A percentile compares a stretch with the other conserved stretches of the same genome.
Conservation (phyloP, 2,113 vertebrate species). For the Trichomycterus rosablanca region DNA sequence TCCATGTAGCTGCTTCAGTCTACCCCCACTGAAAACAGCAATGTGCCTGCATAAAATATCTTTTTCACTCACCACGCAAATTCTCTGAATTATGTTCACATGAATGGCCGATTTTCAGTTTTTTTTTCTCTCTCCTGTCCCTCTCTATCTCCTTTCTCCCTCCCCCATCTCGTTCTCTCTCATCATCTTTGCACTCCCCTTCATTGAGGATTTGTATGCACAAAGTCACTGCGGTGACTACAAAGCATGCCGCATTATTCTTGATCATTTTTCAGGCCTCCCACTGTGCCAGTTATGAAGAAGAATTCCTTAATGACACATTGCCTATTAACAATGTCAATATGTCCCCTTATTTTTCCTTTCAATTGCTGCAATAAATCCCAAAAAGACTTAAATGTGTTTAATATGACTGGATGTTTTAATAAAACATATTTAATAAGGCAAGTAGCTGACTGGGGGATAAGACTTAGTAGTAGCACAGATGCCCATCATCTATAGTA, state of each 20-base stretch:
- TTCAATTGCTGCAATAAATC: constrained; percentile 64
- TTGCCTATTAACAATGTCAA: constrained; percentile 87
- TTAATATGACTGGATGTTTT: constrained; percentile 54
- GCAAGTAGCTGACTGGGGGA: constrained; percentile 1
- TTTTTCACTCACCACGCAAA: constrained; percentile 79
- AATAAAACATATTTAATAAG: constrained; percentile 34
- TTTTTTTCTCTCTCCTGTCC: constrained; percentile 37
- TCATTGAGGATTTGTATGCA: constrained; percentile 92
- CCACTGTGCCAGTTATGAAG: constrained; percentile 89
- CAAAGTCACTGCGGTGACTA: constrained; percentile 86
- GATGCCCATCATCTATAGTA: constrained; percentile 16
- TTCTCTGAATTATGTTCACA: constrained; percentile 90
- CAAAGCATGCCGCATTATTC: constrained; percentile 91
- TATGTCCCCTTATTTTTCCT: constrained; percentile 74
- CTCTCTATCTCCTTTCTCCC: constrained; percentile 36
- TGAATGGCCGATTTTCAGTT: constrained; percentile 87
- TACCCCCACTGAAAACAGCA: constrained; percentile 94
- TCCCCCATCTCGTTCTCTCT: constrained; percentile 35
- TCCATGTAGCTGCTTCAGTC: constrained; percentile 81
- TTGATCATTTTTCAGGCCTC: constrained; percentile 92
- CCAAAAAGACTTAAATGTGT: constrained; percentile 56
- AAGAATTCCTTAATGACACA: constrained; percentile 94
- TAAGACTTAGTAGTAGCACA: constrained; percentile 12
- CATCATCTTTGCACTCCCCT: constrained; percentile 41
- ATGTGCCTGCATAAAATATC: constrained; percentile 87